Conservation (phyloP, 2,888 invertebrate species). For the Agrotis segetum region DNA sequence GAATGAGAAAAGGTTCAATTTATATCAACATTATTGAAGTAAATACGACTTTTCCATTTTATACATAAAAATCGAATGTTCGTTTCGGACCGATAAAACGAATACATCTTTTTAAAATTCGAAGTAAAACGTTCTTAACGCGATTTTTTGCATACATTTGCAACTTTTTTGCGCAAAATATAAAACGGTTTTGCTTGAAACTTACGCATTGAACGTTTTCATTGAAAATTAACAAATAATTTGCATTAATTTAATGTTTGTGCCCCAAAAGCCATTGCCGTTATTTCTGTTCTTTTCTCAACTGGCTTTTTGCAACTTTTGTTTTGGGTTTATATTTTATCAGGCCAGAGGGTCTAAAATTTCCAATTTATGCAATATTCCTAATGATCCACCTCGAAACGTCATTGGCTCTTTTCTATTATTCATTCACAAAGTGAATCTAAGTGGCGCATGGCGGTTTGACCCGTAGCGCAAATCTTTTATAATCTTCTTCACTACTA, state of each 20-base stretch:
- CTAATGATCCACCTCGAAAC: too few relatives aligned
- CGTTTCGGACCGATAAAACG: slow-evolving; percentile 28
- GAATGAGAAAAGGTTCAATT: slow-evolving; percentile 6
- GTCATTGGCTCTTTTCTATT: too few relatives aligned
- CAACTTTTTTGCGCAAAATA: slow-evolving; percentile 35
- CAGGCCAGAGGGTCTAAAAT: too few relatives aligned
- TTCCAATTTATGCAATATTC: too few relatives aligned
- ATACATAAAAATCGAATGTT: slow-evolving; percentile 16
- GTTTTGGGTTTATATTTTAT: not conserved
- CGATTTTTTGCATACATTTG: slow-evolving; percentile 24
- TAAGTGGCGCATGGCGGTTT: too few relatives aligned
- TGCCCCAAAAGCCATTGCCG: slow-evolving; percentile 27
- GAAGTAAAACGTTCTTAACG: slow-evolving; percentile 20
- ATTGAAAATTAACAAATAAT: slow-evolving; percentile 64
- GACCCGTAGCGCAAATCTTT: not conserved
- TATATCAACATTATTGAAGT: slow-evolving; percentile 5
- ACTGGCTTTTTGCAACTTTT: too few relatives aligned
- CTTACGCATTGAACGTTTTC: slow-evolving; percentile 29
- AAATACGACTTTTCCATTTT: slow-evolving; percentile 11
- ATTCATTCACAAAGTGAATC: too few relatives aligned
- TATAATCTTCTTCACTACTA: too few relatives aligned
- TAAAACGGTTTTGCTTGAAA: slow-evolving; percentile 30
- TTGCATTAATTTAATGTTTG: slow-evolving; percentile 60
- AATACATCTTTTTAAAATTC: slow-evolving; percentile 35
- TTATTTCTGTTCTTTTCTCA: slow-evolving; percentile 29